Percentiles rank a stretch among this genome's conserved stretches.
phyloP scores from a whole-genome alignment of 2,113 vertebrate species.

The Cyanoliseus patagonus region DNA sequence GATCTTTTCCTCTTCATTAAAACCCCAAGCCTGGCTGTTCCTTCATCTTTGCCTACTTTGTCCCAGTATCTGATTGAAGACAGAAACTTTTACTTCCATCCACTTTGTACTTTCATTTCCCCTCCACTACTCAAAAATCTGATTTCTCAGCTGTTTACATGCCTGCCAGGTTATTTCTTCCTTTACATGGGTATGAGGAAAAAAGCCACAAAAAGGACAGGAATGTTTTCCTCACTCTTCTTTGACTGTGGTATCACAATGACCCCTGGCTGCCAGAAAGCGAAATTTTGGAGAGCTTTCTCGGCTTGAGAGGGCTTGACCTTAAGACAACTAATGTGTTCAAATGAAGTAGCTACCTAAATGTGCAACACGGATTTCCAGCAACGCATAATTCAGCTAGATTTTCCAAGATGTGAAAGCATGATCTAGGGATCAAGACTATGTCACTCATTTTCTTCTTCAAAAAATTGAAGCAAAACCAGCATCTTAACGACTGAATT shows the following conservation, averaged over 20 bases:
- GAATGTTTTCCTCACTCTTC: accelerated
- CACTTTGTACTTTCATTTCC: not conserved
- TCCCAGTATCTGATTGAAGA: not conserved
- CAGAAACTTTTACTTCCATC: not conserved
- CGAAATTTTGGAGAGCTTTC: not conserved
- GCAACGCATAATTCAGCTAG: not conserved
- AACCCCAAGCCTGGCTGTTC: not conserved
- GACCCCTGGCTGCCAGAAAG: not conserved
- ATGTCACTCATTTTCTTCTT: not conserved
- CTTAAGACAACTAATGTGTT: not conserved
- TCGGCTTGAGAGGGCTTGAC: not conserved
- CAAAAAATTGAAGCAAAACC: not conserved
- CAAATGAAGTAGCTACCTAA: not conserved
- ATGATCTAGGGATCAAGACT: not conserved
- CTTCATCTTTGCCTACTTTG: not conserved
- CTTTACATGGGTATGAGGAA: not conserved
- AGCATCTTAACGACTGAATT: not conserved
- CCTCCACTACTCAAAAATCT: not conserved
- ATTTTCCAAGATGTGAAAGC: not conserved
- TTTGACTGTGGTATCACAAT: not conserved
- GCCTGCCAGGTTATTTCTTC: not conserved
- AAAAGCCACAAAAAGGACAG: not conserved
- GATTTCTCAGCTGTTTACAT: not conserved
- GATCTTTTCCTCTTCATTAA: not conserved
- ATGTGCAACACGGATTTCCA: not conserved